phyloP scores from a whole-genome alignment of 2,888 invertebrate species.

The Torymus aiolomorphi region DNA sequence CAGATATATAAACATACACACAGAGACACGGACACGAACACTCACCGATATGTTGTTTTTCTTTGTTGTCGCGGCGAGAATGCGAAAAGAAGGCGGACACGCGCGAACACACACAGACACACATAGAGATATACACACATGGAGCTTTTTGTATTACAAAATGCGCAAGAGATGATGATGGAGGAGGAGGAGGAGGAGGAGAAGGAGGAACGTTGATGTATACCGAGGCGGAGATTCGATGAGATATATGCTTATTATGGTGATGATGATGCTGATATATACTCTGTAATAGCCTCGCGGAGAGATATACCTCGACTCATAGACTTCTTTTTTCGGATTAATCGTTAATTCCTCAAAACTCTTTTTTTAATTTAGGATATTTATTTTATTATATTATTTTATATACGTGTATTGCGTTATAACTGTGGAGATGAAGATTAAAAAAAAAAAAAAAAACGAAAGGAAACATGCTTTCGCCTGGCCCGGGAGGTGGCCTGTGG shows the following conservation, averaged over 20 bases:
- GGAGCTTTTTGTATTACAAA: not conserved
- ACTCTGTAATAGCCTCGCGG: constrained; percentile 55
- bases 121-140: constrained; percentile 7
- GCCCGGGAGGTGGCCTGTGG: constrained; percentile 20
- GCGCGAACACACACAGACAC: not conserved
- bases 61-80: too few species aligned
- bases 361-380: constrained; percentile 68
- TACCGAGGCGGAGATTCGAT: not conserved
- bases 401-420: constrained; percentile 56
- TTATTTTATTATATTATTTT: constrained; percentile 67
- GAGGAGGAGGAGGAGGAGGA: too few species aligned
- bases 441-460: too few species aligned
- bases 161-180: too few species aligned
- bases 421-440: constrained; percentile 14
- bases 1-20: too few species aligned
- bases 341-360: constrained; percentile 53
- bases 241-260: not conserved
- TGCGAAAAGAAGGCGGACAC: too few species aligned
- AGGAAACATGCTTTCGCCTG: constrained; percentile 16
- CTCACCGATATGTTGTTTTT: too few species aligned
- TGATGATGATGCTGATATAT: constrained; percentile 38
- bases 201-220: not conserved
- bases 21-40: too few species aligned
- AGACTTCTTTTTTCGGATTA: constrained; percentile 60
- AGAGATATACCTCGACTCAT: constrained; percentile 60